Evolutionary conservation across 2,888 invertebrate species (phyloP).

Genomic region (Nymphalis polychloros): DNA sequence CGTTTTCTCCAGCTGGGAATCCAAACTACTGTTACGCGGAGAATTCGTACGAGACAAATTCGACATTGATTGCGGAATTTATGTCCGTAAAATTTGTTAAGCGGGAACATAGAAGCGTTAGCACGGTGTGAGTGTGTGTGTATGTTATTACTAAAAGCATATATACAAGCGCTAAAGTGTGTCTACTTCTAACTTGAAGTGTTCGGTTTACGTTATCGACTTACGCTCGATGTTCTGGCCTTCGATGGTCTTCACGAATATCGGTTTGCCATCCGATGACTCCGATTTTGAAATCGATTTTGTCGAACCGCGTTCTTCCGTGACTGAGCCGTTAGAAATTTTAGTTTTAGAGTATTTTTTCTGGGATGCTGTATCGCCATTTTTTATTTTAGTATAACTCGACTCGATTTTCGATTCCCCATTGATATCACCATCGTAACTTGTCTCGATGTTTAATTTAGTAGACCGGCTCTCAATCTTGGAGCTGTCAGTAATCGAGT

Average conservation of each 20-base stretch:
- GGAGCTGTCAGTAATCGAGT: conserved; percentile 53
- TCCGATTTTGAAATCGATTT: conserved; percentile 55
- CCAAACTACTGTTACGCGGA: conserved; percentile 56
- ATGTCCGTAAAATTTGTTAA: conserved; percentile 56
- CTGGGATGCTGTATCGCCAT: conserved; percentile 57
- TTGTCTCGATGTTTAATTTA: conserved; percentile 53
- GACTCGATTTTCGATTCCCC: conserved; percentile 42
- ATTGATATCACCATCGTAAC: conserved; percentile 53
- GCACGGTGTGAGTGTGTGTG: conserved; percentile 63
- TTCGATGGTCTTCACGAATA: conserved; percentile 87
- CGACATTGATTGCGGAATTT: conserved; percentile 9
- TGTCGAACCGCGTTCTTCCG: conserved; percentile 52
- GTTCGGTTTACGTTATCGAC: conserved; percentile 58
- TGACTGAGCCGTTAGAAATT: conserved; percentile 64
- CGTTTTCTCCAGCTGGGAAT: conserved; percentile 90
- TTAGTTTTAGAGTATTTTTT: conserved; percentile 62
- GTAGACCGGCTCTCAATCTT: conserved; percentile 58
- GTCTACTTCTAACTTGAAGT: conserved; percentile 54
- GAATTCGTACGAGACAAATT: conserved; percentile 59
- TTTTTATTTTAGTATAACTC: conserved; percentile 44
- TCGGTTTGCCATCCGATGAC: conserved; percentile 83
- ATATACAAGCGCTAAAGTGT: conserved; percentile 77
- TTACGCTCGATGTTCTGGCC: conserved; percentile 91
- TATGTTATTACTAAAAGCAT: conserved; percentile 75
- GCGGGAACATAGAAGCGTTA: conserved; percentile 62